Conservation (phyloP, 1,140 invertebrate species). For the Trialeurodes vaporariorum region DNA sequence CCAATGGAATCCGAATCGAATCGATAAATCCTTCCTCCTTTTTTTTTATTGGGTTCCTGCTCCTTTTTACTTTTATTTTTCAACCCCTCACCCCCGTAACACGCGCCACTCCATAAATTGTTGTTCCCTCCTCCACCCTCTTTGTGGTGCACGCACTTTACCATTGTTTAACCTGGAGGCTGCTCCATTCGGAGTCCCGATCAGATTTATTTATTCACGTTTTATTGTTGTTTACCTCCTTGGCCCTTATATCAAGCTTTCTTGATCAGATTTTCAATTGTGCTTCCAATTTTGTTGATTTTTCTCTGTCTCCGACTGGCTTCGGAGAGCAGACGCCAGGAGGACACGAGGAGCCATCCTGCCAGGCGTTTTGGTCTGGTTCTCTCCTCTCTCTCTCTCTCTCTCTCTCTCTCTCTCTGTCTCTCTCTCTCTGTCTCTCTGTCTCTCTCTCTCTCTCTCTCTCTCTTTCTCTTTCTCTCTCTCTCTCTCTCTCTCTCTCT, state of each 20-base stretch:
- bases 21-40: neutral
- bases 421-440: no score
- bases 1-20: neutral
- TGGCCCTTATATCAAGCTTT: neutral
- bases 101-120: neutral
- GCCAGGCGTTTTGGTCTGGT: no score
- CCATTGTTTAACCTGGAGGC: neutral
- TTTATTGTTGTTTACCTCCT: neutral
- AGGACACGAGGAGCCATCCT: neutral
- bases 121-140: neutral
- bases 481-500: no score
- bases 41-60: neutral
- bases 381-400: no score
- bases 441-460: no score
- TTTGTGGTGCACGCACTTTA: neutral
- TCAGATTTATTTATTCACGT: slow-evolving; percentile 1
- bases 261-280: neutral
- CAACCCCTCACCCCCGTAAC: neutral
- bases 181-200: neutral
- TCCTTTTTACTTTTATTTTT: neutral
- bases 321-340: neutral
- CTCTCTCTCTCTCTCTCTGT: no score
- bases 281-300: no score
- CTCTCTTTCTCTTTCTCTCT: no score
- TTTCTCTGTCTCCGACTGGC: no score